phyloP scores from a whole-genome alignment of 2,113 vertebrate species.

The Rhegmatorhina hoffmannsi region DNA sequence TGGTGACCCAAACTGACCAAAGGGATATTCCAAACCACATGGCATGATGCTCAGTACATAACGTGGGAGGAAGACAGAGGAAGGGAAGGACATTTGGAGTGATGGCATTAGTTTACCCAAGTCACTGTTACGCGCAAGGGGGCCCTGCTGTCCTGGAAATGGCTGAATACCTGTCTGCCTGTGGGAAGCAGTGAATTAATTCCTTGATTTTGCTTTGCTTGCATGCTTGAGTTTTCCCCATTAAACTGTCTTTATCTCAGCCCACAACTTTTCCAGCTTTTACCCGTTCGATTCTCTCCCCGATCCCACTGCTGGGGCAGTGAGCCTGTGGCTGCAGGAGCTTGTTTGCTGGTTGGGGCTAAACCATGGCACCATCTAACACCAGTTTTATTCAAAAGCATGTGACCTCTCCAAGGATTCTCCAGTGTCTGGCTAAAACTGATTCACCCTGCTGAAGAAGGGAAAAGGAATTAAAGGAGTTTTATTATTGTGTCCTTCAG shows the following conservation, averaged over 20 bases:
- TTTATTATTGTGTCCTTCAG: not conserved
- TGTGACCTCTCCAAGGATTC: not conserved
- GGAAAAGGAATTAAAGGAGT: not conserved
- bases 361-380: not conserved
- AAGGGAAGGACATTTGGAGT: not conserved
- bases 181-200: not conserved
- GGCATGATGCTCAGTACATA: not conserved
- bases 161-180: not conserved
- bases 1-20: not conserved
- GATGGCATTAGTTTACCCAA: not conserved
- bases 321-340: not conserved
- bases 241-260: not conserved
- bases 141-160: not conserved
- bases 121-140: not conserved
- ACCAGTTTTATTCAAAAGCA: not conserved
- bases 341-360: not conserved
- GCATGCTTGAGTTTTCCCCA: not conserved
- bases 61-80: not conserved
- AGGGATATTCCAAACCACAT: not conserved
- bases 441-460: not conserved
- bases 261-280: not conserved
- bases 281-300: not conserved
- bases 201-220: not conserved
- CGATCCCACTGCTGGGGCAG: not conserved
- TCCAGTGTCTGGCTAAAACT: not conserved